These are phyloP conservation scores for Drosophila sproati DNA, from an alignment of 1,140 invertebrate species.

Conservation along the genomic window DNA sequence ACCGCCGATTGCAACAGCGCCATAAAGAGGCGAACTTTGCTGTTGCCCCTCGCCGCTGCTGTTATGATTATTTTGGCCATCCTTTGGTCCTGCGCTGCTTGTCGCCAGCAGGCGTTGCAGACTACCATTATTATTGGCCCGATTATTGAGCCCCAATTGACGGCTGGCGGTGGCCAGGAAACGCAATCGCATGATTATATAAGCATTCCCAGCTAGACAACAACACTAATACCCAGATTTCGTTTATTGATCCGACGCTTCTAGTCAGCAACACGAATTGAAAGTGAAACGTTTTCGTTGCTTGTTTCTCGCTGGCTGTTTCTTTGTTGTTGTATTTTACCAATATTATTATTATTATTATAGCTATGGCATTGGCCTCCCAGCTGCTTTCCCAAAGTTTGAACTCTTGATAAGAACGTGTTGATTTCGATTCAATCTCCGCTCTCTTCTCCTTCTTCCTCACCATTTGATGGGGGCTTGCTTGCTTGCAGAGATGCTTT, in stretches of 20 bases:
- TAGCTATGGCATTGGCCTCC: conserved; percentile 15
- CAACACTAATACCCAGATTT: not conserved
- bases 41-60: not conserved
- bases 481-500: not conserved
- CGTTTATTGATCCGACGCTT: conserved; percentile 20
- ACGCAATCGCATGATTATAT: conserved; percentile 42
- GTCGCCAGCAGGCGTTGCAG: conserved; percentile 12
- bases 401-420: conserved; percentile 29
- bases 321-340: not conserved
- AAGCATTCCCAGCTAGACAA: not conserved
- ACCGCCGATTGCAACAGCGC: conserved; percentile 26
- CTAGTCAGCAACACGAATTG: conserved; percentile 1
- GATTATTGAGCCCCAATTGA: conserved; percentile 5
- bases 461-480: conserved; percentile 11
- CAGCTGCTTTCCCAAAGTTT: conserved; percentile 13
- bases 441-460: conserved; percentile 10
- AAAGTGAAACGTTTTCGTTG: conserved; percentile 8
- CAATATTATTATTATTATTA: no score
- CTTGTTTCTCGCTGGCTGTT: conserved; percentile 3
- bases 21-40: not conserved
- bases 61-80: no score
- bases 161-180: conserved; percentile 15
- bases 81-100: not conserved
- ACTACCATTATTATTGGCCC: not conserved
- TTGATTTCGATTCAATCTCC: conserved; percentile 15